A percentile compares a stretch with the other conserved stretches of the same genome.
Evolutionary conservation across 2,888 invertebrate species (phyloP).

Genomic region (Proisotoma minuta): DNA sequence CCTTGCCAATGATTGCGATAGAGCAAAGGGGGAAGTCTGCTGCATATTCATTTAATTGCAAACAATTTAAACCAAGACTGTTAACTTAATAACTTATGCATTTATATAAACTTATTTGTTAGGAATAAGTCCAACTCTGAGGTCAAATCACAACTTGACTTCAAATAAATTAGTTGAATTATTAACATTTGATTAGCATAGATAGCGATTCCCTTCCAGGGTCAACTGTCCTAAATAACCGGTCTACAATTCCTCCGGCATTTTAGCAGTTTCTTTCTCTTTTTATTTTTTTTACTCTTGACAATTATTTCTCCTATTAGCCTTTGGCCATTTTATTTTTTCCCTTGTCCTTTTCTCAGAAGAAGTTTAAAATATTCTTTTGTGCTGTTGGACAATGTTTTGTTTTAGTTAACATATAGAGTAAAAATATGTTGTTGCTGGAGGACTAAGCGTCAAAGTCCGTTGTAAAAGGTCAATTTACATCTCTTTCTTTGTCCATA

Average conservation of each 20-base stretch:
- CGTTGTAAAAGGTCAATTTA: no score
- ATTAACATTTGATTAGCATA: no score
- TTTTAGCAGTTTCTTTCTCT: no score
- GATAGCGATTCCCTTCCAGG: no score
- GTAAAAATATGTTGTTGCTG: no score
- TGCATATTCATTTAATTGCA: conserved; percentile 32
- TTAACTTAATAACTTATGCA: neutral
- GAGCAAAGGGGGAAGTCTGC: conserved; percentile 34
- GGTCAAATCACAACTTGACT: no score
- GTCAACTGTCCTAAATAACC: conserved; percentile 34
- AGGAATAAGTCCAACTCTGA: no score
- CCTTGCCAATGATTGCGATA: conserved; percentile 36
- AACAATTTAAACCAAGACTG: neutral
- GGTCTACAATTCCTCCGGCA: conserved; percentile 27
- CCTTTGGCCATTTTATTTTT: conserved; percentile 11
- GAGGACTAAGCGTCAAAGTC: no score
- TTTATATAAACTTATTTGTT: neutral
- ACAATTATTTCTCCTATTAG: conserved; percentile 19
- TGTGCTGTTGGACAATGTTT: no score
- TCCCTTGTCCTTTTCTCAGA: conserved; percentile 11
- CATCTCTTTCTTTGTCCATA: no score
- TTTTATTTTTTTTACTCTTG: conserved; percentile 17
- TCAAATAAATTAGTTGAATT: no score
- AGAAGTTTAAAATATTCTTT: no score
- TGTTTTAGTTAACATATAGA: conserved; percentile 12